These are phyloP conservation scores for Leiothrix lutea DNA, from an alignment of 2,113 vertebrate species.

Conservation along the genomic window DNA sequence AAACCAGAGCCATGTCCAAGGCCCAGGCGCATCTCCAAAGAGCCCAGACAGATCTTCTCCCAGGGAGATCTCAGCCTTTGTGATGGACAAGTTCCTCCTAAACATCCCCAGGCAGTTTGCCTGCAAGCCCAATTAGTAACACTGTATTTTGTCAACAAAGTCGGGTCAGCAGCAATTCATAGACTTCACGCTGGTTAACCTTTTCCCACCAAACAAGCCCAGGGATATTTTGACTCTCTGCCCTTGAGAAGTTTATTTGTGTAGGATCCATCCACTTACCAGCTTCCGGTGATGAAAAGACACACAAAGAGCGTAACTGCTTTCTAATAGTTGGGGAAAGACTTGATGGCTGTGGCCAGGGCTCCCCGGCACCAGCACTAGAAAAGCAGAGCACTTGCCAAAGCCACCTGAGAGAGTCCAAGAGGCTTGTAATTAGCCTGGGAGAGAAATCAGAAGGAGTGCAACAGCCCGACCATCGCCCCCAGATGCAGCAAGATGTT, in stretches of 20 bases:
- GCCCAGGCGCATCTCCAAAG: not conserved
- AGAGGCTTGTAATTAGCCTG: not conserved
- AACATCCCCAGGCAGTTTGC: not conserved
- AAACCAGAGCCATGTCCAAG: not conserved
- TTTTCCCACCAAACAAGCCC: constrained; percentile 18
- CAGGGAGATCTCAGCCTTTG: not conserved
- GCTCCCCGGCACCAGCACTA: not conserved
- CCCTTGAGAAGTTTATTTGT: constrained; percentile 42
- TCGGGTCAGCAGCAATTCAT: not conserved
- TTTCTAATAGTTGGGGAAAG: not conserved
- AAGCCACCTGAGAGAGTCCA: not conserved
- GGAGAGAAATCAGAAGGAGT: not conserved
- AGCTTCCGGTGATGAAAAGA: constrained; percentile 1
- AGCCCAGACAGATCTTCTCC: not conserved
- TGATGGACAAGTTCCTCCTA: not conserved
- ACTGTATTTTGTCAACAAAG: constrained; percentile 7
- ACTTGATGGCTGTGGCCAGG: not conserved
- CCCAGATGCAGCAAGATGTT: not conserved
- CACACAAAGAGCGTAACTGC: rapidly evolving
- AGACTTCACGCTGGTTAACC: constrained; percentile 5
- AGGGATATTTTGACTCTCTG: constrained; percentile 28
- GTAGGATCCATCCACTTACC: not conserved
- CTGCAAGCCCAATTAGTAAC: constrained; percentile 21
- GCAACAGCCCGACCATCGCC: rapidly evolving
- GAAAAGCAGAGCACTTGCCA: constrained; percentile 26